Evolutionary conservation across 2,888 invertebrate genomes (phyloP), one percentile per base, ranked within the genome.

Genomic region (Epinotia nisella): DNA sequence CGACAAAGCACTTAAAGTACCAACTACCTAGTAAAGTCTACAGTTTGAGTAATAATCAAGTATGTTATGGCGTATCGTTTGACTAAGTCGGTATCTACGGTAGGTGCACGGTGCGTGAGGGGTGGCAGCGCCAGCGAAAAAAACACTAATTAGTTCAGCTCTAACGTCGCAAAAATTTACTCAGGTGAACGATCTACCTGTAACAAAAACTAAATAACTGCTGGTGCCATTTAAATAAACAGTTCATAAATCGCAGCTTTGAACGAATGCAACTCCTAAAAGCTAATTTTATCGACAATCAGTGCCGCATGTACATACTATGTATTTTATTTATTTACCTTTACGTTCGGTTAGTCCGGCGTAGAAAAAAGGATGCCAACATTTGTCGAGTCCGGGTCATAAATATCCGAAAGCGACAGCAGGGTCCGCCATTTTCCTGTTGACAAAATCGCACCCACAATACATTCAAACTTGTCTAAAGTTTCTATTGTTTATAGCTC

Each of bases 361-460:
- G 76, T 81, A 86, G 83, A 87, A 87, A 89, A 91, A 91, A 90
- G 87, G 85, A 88, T 89, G 87, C 86, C 79, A 87, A 84, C 89
- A 90, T 90, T 90, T 89, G 89, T 89, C 86, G 87, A 88, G 84
- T 88, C 85, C 84, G 77, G 86, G 84, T 88, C 89, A 88, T 92
- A 92, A 92, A 92, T 92, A 90, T 88, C 83, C 83, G 78, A 85
- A 86, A 85, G 86, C 85, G 91, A 91, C 92, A 84, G 86, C 83
- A 81, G 83, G 90, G 86, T 86, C 88, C 92, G 90, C 92, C 91
- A 91, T 92, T 92, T 92, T 90, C 90, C 90, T 92, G 92, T 92
- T 92, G 91, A 92, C 92, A 92, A 90, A 91, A 90, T 89, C 90
- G 87, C 86, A 84, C 87, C 88, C 88, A 85, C 89, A 89, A 91